Evolutionary conservation across 2,113 vertebrate genomes (phyloP), one percentile per base, ranked within the genome.

Genomic region (Hypanus sabinus): DNA sequence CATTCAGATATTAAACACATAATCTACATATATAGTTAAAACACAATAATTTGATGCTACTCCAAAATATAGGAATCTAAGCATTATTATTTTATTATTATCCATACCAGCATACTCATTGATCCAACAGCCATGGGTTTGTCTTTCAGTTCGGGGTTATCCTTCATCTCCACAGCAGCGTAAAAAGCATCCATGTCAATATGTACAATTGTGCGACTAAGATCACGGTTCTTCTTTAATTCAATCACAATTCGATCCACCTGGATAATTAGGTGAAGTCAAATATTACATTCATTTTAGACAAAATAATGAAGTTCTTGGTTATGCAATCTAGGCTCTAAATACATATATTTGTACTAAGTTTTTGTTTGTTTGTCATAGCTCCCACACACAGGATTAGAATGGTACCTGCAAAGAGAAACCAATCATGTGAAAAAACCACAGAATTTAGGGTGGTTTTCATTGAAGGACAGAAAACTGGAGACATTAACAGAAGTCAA

Each of bases 131-230:
- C 99, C 96, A 99, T 98, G 20, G 98, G 99, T 38, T 97, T 98
- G 81, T 98, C 97, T 94, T 97, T 98, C 93, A 99, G 94, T 94
- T 99, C 98, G 71, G 98, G 98, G 94, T 97, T 97, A 95, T 99
- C 98, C 95, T 97, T 98, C 97, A 98, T 99, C 96, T 99, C 99
- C 94, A 99, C 99, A 68, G 99, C 98, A 94, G 99, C 99, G 27
- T 99, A 99, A 96, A 99, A 99, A 81, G 99, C 98, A 94, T 99
- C 99, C 99, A 99, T 99, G 95, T 99, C 98, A 95, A 99, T 97
- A 85, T 99, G 99, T 6, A 99, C 98, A 87, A 99, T 99, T 12
- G 97, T 96, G 73, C 95, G 97, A 77, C 94, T 97, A 24, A 99
- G 96, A 94, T 99, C 96, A 90, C 98, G 97, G n/a, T 94, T 97